Percentiles rank a stretch among this genome's conserved stretches.
Conservation (phyloP, 2,797 vertebrate species). For the Oophaga sylvatica region DNA sequence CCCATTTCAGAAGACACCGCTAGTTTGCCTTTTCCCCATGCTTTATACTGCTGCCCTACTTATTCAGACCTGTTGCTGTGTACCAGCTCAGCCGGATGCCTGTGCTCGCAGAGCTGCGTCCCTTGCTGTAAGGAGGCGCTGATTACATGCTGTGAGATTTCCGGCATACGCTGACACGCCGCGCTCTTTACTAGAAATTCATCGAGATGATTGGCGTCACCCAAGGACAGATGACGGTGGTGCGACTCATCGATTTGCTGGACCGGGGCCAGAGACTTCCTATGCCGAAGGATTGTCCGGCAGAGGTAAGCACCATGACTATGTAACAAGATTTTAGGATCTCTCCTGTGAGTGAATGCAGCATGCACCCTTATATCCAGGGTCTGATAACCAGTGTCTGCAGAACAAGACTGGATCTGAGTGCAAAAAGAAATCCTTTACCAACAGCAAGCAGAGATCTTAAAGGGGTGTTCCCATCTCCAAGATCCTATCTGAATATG, state of each 20-base stretch:
- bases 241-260: slow-evolving; percentile 80
- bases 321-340: not conserved
- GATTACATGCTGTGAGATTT: not conserved
- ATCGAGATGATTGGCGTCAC: slow-evolving; percentile 79
- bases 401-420: too few species aligned
- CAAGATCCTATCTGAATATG: too few species aligned
- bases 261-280: slow-evolving; percentile 79
- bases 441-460: too few species aligned
- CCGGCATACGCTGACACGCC: not conserved
- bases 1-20: too few species aligned
- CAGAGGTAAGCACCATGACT: slow-evolving; percentile 75
- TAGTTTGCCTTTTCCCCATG: too few species aligned
- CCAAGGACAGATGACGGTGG: slow-evolving; percentile 80
- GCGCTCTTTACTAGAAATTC: slow-evolving; percentile 79
- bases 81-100: not conserved
- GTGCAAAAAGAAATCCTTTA: too few species aligned
- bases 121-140: not conserved
- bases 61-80: too few species aligned
- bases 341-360: not conserved
- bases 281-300: slow-evolving; percentile 79
- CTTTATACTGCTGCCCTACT: too few species aligned
- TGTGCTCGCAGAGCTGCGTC: not conserved
- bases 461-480: too few species aligned
- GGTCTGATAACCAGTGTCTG: too few species aligned
- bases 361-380: too few species aligned